These are phyloP conservation scores for Xenopus petersii DNA, from an alignment of 2,797 vertebrate genomes.

Conservation along the genomic window DNA sequence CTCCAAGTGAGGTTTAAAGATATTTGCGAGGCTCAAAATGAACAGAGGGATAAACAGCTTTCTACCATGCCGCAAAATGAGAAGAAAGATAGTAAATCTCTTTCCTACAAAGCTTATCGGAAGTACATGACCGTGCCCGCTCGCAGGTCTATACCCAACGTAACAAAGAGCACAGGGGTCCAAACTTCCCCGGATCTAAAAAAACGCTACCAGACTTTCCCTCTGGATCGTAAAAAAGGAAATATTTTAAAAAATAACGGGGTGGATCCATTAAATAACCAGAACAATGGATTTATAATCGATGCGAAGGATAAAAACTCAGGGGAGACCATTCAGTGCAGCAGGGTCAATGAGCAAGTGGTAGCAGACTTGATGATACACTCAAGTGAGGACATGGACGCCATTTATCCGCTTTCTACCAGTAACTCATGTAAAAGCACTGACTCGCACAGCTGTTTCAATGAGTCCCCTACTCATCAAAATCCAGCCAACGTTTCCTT, in stretches of 20 bases:
- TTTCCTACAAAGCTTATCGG: constrained; percentile 84
- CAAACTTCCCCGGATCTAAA: constrained; percentile 93
- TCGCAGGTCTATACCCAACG: constrained; percentile 92
- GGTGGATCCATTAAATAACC: constrained; percentile 75
- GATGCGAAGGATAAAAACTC: constrained; percentile 68
- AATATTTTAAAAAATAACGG: constrained; percentile 80
- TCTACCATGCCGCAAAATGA: constrained; percentile 61
- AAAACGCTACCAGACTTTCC: constrained; percentile 95
- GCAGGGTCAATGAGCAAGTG: constrained; percentile 72
- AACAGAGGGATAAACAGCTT: constrained; percentile 79
- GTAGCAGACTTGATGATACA: constrained; percentile 77
- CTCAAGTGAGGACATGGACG: constrained; percentile 71
- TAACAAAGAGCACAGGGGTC: constrained; percentile 95
- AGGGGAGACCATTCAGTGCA: constrained; percentile 61
- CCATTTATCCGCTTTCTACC: constrained; percentile 65
- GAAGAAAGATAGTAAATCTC: constrained; percentile 69
- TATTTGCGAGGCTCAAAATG: constrained; percentile 95
- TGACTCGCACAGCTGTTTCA: constrained; percentile 70
- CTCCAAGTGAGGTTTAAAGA: constrained; percentile 96
- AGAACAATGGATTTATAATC: constrained; percentile 84
- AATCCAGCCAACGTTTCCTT: constrained; percentile 57
- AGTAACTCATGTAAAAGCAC: constrained; percentile 68
- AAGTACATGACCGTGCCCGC: constrained; percentile 97
- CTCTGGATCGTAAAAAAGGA: constrained; percentile 89
- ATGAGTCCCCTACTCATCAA: constrained; percentile 60